Conservation (phyloP, 2,113 vertebrate species). For the Aegithalos caudatus region DNA sequence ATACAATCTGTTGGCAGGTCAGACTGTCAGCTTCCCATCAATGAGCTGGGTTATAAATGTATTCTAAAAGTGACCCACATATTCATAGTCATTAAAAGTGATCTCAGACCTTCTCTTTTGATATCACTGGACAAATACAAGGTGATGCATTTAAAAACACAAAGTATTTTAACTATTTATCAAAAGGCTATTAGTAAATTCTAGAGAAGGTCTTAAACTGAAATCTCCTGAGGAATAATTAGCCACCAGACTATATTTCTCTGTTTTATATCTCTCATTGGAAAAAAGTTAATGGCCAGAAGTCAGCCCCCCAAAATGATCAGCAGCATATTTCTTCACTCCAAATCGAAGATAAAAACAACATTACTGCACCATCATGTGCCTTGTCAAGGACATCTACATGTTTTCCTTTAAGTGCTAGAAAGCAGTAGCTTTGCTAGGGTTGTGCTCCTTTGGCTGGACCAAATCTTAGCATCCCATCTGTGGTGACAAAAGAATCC, state of each 20-base stretch:
- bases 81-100: background rate
- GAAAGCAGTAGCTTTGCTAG: background rate
- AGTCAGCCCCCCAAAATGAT: background rate
- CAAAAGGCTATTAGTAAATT: background rate
- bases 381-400: background rate
- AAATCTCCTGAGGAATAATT: background rate
- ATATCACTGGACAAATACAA: background rate
- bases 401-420: background rate
- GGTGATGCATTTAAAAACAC: background rate
- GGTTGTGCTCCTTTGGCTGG: background rate
- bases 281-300: background rate
- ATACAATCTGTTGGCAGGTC: background rate
- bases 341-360: background rate
- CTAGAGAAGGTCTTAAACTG: background rate
- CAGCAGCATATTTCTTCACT: background rate
- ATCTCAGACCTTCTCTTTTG: background rate
- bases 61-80: background rate
- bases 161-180: background rate
- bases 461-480: background rate
- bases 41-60: background rate
- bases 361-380: background rate
- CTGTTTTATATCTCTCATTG: background rate
- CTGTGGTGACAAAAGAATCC: background rate
- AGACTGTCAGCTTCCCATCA: background rate
- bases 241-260: background rate